Conservation (phyloP, 2,888 invertebrate species). For the Xestia c-nigrum region DNA sequence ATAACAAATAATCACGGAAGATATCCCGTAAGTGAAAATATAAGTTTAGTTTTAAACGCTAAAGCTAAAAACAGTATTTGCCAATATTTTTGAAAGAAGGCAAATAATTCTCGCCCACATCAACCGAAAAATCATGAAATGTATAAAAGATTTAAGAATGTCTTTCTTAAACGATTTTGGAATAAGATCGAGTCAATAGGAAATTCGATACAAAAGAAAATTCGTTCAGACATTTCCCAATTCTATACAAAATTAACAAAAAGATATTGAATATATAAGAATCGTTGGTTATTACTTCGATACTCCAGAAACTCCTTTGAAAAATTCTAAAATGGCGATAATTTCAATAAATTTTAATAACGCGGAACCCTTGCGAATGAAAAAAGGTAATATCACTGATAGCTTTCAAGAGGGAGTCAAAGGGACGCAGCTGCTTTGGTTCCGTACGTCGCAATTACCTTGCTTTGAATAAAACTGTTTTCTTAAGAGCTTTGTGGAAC, state of each 20-base stretch:
- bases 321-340: constrained; percentile 60
- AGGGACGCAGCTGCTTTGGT: constrained; percentile 69
- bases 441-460: constrained; percentile 66
- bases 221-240: constrained; percentile 39
- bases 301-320: constrained; percentile 52
- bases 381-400: constrained; percentile 74
- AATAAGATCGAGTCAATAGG: background rate
- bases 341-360: constrained; percentile 75
- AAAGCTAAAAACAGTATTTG: too few species aligned
- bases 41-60: too few species aligned
- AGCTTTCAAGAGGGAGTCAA: constrained; percentile 70
- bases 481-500: constrained; percentile 66
- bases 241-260: constrained; percentile 42
- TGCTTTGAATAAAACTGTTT: constrained; percentile 68
- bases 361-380: constrained; percentile 66
- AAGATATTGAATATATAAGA: constrained; percentile 51
- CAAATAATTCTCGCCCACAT: too few species aligned
- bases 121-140: too few species aligned
- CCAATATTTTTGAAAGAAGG: too few species aligned
- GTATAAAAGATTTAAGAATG: too few species aligned
- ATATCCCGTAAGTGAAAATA: too few species aligned
- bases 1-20: too few species aligned
- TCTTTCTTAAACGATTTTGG: background rate
- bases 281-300: constrained; percentile 54
- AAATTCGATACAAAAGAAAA: constrained; percentile 6